A percentile compares a stretch with the other conserved stretches of the same genome.
These are phyloP conservation scores for Pelecanus crispus DNA, from an alignment of 2,113 vertebrate genomes.

Conservation along the genomic window DNA sequence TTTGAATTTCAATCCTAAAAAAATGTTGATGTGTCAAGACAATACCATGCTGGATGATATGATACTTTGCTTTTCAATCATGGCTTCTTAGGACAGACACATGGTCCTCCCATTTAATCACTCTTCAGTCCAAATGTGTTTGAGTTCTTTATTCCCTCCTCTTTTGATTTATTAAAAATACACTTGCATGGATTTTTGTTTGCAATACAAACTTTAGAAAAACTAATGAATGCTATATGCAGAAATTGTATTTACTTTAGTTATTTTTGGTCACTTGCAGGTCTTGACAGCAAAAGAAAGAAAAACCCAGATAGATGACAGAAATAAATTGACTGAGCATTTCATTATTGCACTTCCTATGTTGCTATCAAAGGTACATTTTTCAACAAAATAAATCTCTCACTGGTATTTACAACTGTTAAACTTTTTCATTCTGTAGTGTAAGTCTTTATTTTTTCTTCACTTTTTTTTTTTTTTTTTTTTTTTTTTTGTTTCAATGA, in stretches of 20 bases:
- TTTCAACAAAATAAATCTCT: background rate
- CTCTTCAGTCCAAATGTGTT: background rate
- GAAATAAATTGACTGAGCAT: slow-evolving; percentile 97
- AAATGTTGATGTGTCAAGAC: background rate
- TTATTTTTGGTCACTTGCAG: slow-evolving; percentile 67
- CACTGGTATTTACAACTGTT: background rate
- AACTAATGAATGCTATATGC: background rate
- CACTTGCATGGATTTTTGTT: background rate
- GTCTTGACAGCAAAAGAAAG: slow-evolving; percentile 98
- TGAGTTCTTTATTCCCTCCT: background rate
- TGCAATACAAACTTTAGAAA: background rate
- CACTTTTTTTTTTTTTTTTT: background rate
- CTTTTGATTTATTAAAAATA: background rate
- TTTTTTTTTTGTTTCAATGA: background rate
- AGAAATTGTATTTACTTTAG: background rate
- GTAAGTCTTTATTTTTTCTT: background rate
- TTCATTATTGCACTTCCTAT: slow-evolving; percentile 98
- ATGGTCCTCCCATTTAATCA: background rate
- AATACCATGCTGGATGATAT: background rate
- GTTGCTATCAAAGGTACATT: slow-evolving; percentile 92
- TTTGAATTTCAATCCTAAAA: background rate
- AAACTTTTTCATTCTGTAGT: background rate
- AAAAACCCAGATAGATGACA: slow-evolving; percentile 98
- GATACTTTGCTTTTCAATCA: background rate
- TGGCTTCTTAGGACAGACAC: background rate